These are phyloP conservation scores for Rafetus swinhoei DNA, from an alignment of 2,113 vertebrate species.

Conservation along the genomic window DNA sequence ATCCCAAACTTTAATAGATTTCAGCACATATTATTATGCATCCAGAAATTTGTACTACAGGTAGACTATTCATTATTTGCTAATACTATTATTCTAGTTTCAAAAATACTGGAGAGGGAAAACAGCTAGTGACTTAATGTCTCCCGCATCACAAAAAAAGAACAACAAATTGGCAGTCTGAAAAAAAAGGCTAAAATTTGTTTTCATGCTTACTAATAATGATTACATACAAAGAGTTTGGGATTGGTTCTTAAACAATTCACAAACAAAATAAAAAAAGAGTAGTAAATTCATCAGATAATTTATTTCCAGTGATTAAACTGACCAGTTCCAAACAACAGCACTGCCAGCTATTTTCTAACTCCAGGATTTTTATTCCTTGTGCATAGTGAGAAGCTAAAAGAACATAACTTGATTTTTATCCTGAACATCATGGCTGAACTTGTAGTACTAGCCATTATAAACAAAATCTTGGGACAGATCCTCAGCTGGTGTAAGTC, in stretches of 20 bases:
- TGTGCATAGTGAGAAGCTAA: neutral
- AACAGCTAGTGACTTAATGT: neutral
- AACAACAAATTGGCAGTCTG: rapidly evolving
- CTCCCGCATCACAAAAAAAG: neutral
- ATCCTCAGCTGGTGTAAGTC: neutral
- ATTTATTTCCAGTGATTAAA: neutral
- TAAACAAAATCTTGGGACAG: neutral
- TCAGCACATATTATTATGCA: neutral
- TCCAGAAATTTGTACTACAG: neutral
- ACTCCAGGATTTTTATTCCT: neutral
- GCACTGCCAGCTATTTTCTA: neutral
- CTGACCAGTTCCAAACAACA: neutral
- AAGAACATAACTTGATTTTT: neutral
- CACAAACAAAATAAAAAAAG: neutral
- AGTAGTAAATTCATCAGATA: neutral
- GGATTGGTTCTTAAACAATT: neutral
- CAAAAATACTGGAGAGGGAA: conserved; percentile 1
- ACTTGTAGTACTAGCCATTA: neutral
- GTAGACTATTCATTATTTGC: neutral
- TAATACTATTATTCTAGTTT: neutral
- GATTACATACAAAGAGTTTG: neutral
- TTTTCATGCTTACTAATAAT: conserved; percentile 10
- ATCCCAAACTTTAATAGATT: neutral
- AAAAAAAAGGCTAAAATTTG: neutral
- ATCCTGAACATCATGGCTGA: rapidly evolving